Evolutionary conservation across 2,113 vertebrate genomes (phyloP), one percentile per base, ranked within the genome.

Genomic region (Bujurquina vittata): DNA sequence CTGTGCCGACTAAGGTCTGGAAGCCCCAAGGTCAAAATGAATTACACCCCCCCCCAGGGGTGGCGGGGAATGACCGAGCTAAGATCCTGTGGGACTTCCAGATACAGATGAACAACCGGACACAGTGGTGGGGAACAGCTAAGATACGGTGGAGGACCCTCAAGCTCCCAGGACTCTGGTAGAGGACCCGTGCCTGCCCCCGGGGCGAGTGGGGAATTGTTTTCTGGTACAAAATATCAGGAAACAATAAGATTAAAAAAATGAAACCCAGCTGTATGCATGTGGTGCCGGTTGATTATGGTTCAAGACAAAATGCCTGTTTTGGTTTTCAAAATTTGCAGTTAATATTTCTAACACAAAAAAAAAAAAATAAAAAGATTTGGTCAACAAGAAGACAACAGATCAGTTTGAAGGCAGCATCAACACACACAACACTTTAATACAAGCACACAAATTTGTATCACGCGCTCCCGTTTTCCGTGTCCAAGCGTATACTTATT

Each of bases 201-300:
- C 3, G 4, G 4, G 29, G 29, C 29, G 5, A 31, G 29, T 31
- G 29, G 4, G 4, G 3, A 3, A 4, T 31, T 31, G 4, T 31
- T 31, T 31, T 4, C 4, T 4, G 4, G 5, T 3, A 5, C 11
- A 46, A 85, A 49, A 90, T 63, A 76, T 65, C 78, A 67, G 73
- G 78, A 86, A 89, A 90, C 72, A 79, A 57, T 84, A 3, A 63
- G 23, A 85, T 81, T 49, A n/a, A 60, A 85, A 88, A 65, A 73
- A 14, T 11, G 2, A 0, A 72, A 23, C 1, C 81, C 57, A 84
- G 15, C 84, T 18, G 56, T 5, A 31, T 9, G 61, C 18, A 35
- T 23, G 62, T 29, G 31, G 54, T 33, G 73, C 69, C 52, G 73
- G 61, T 69, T 76, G 12, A 77, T 74, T 57, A 61, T 1, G 20